These are phyloP conservation scores for Periplaneta americana DNA, from an alignment of 1,140 invertebrate species.

Conservation along the genomic window DNA sequence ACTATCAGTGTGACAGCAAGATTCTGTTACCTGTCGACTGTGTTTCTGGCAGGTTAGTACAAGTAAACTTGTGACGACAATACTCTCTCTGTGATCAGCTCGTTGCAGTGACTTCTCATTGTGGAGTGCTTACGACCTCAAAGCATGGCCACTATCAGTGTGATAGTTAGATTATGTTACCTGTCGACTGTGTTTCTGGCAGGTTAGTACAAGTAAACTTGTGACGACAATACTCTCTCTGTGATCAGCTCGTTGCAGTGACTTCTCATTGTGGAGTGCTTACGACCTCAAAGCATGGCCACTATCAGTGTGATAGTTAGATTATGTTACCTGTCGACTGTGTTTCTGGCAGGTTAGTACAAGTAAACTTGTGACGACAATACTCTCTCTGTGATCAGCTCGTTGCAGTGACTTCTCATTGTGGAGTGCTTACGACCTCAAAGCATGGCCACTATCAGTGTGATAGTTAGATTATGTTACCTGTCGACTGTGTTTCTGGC, in stretches of 20 bases:
- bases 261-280: constrained; percentile 27
- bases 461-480: constrained; percentile 31
- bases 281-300: constrained; percentile 20
- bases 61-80: constrained; percentile 19
- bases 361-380: constrained; percentile 17
- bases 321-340: constrained; percentile 37
- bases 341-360: constrained; percentile 17
- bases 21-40: constrained; percentile 37
- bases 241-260: constrained; percentile 24
- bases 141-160: constrained; percentile 15
- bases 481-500: constrained; percentile 42
- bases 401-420: constrained; percentile 28
- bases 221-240: constrained; percentile 14
- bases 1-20: constrained; percentile 23
- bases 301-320: constrained; percentile 23
- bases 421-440: constrained; percentile 25
- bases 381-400: constrained; percentile 8
- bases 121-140: constrained; percentile 25
- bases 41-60: constrained; percentile 41
- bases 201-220: too few relatives aligned
- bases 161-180: constrained; percentile 31
- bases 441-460: constrained; percentile 15
- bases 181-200: constrained; percentile 33
- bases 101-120: constrained; percentile 28
- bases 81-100: constrained; percentile 8